These are phyloP conservation scores for Cydia amplana DNA, from an alignment of 1,140 invertebrate species.

Conservation along the genomic window DNA sequence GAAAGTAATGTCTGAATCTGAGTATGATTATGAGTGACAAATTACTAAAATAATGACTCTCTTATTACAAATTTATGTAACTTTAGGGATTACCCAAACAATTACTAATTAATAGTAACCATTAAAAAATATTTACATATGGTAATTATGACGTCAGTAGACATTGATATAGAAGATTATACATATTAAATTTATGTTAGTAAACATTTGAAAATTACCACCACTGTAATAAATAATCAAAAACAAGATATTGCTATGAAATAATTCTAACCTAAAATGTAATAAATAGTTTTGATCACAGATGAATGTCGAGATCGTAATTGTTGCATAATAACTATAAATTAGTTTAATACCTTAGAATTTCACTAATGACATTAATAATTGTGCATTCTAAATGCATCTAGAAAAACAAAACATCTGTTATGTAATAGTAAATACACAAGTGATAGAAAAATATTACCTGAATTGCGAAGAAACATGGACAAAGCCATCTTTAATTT, in stretches of 20 bases:
- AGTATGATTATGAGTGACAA: too few species aligned
- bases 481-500: constrained; percentile 56
- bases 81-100: neutral
- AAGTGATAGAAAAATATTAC: constrained; percentile 42
- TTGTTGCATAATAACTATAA: neutral
- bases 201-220: neutral
- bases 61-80: too few species aligned
- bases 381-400: neutral
- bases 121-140: neutral
- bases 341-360: neutral
- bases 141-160: neutral
- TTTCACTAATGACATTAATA: neutral
- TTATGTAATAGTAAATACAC: constrained; percentile 43
- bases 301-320: neutral
- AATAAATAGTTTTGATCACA: neutral
- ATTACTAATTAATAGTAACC: neutral
- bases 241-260: neutral
- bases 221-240: neutral
- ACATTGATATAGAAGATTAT: neutral
- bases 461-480: constrained; percentile 59
- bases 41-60: too few species aligned
- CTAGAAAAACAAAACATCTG: constrained; percentile 19
- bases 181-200: neutral
- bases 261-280: neutral
- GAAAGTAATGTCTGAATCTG: too few species aligned